Percentiles rank a stretch among this genome's conserved stretches.
Evolutionary conservation across 2,888 invertebrate species (phyloP).

Genomic region (Vannuccia rotundouncinata): DNA sequence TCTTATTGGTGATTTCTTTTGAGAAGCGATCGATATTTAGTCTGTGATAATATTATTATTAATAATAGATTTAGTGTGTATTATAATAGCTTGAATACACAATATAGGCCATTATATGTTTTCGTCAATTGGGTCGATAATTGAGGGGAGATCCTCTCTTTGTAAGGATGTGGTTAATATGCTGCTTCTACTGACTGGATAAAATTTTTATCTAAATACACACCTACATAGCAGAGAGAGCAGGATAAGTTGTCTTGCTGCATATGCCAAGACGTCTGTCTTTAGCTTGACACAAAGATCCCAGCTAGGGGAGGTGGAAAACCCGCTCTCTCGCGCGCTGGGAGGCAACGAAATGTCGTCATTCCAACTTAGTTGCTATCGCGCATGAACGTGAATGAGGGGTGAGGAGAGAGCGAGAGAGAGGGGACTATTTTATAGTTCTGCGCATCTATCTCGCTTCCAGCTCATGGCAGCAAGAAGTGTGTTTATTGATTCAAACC

Average conservation of each 20-base stretch:
- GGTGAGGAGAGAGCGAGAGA: too few relatives aligned
- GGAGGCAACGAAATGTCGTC: not conserved
- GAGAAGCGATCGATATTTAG: too few relatives aligned
- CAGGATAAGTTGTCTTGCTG: not conserved
- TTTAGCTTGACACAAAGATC: not conserved
- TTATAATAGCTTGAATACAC: too few relatives aligned
- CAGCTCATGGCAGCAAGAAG: not conserved
- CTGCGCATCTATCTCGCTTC: not conserved
- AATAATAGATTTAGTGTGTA: too few relatives aligned
- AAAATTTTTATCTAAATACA: not conserved
- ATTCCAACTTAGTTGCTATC: not conserved
- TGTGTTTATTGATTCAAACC: not conserved
- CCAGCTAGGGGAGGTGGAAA: not conserved
- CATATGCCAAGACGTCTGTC: not conserved
- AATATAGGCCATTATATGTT: too few relatives aligned
- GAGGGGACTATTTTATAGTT: not conserved
- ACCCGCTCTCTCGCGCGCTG: too few relatives aligned
- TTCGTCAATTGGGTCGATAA: too few relatives aligned
- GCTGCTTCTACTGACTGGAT: not conserved
- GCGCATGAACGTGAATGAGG: not conserved
- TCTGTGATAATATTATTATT: too few relatives aligned
- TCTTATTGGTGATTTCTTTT: too few relatives aligned
- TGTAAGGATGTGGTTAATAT: too few relatives aligned
- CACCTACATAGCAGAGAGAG: not conserved
- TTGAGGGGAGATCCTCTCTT: constrained; percentile 37